Evolutionary conservation across 2,888 invertebrate species (phyloP), one percentile per base, ranked within the genome.

Genomic region (Hemicrepidius hirtus): DNA sequence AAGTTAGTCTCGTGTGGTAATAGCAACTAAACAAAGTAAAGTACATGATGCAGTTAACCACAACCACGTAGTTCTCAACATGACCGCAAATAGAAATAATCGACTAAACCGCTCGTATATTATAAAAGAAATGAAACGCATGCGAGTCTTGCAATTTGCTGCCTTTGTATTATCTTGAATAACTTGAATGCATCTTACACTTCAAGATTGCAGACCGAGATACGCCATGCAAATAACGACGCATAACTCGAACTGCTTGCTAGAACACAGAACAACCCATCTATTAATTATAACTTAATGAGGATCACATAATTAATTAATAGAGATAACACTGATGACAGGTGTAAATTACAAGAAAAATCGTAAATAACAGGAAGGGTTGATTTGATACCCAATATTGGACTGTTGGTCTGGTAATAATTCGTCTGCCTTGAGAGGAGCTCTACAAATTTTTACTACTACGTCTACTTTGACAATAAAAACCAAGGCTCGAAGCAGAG

Each of bases 261-360:
- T 69, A 68, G 60, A 69, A 69, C 65, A 62, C 69, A 21, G 60
- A 66, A 62, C 64, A 35, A 53, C 44, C 20, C 53, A 67, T 66
- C 74, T 68, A 77, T 77, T 77, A 77, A 74, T 77, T 74, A 75
- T 73, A 75, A 74, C 53, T 65, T 74, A 75, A 77, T 72, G 72
- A 73, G 75, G 63, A 68, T 68, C 68, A 57, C 66, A 60, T 62
- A 70, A 74, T 76, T 76, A 76, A 76, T 76, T 76, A 76, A 69
- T 70, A 65, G 66, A 63, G 74, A 74, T 72, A 67, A 67, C 55
- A 50, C 50, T 67, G 74, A 72, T 63, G 76, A 76, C 65, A 71
- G 71, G 60, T 66, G 65, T 62, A 53, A 62, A 71, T 67, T 60
- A 65, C 44, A 55, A 18, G 10, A 5, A 37, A 32, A 41, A 50